Evolutionary conservation across 2,113 vertebrate genomes (phyloP).

Genomic region (Bothrops jararaca): DNA sequence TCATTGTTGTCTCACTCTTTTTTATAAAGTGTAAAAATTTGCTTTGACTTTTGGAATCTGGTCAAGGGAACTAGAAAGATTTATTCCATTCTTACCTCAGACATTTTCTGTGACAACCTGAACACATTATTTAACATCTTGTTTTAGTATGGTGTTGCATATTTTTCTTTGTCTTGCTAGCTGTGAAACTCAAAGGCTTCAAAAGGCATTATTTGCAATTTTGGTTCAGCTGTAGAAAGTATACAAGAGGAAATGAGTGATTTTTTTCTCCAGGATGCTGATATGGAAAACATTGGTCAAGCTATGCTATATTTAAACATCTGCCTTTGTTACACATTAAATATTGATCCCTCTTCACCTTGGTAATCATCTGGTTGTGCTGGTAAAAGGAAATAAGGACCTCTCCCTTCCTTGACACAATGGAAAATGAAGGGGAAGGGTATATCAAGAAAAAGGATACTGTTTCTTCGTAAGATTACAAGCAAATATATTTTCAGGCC

Average conservation of each 20-base stretch:
- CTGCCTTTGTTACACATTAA: background rate
- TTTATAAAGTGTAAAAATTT: background rate
- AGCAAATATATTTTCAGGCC: background rate
- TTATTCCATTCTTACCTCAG: background rate
- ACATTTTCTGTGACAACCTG: constrained; percentile 8
- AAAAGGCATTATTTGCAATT: background rate
- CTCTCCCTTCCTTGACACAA: background rate
- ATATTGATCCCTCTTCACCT: background rate
- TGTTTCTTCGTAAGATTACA: background rate
- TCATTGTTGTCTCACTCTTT: background rate
- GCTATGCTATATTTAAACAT: background rate
- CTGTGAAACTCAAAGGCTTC: background rate
- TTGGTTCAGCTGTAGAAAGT: background rate
- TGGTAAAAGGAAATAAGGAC: background rate
- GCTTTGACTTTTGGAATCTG: constrained; percentile 1
- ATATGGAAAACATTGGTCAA: background rate
- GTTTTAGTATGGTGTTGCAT: background rate
- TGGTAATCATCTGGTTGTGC: background rate
- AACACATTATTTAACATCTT: background rate
- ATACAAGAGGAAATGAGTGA: background rate
- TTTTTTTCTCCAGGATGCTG: background rate
- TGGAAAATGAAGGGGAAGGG: background rate
- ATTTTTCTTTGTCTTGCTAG: background rate
- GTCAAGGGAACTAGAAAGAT: constrained; percentile 5
- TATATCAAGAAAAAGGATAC: background rate